phyloP scores from a whole-genome alignment of 2,113 vertebrate species.

The Larimichthys polyactis region DNA sequence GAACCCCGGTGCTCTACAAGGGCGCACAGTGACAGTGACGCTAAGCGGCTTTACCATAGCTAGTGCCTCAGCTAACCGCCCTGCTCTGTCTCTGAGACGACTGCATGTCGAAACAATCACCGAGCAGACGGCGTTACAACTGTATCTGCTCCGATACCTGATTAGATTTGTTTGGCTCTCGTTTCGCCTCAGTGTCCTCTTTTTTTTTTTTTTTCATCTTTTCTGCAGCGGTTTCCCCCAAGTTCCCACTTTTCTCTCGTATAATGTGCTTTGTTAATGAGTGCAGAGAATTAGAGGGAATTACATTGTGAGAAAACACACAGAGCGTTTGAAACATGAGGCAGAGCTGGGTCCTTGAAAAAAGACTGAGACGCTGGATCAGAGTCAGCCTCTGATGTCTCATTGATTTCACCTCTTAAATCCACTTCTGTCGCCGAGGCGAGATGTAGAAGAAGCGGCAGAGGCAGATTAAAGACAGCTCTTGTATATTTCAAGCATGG shows the following conservation, averaged over 20 bases:
- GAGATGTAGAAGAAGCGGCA: conserved; percentile 19
- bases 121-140: neutral
- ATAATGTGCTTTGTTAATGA: conserved; percentile 9
- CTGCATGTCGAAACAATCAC: conserved; percentile 40
- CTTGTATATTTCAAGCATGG: conserved; percentile 39
- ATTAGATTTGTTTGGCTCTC: conserved; percentile 20
- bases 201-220: neutral
- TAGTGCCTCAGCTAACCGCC: conserved; percentile 43
- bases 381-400: conserved; percentile 46
- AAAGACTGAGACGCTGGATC: conserved; percentile 29
- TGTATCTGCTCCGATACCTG: conserved; percentile 30
- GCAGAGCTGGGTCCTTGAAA: conserved; percentile 24
- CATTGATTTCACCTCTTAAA: conserved; percentile 69
- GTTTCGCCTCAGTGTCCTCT: neutral
- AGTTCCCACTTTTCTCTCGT: neutral
- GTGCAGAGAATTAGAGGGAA: conserved; percentile 23
- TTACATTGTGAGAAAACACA: conserved; percentile 10
- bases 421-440: conserved; percentile 51
- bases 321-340: conserved; percentile 32
- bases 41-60: conserved; percentile 72
- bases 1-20: conserved; percentile 61
- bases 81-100: conserved; percentile 27
- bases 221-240: neutral
- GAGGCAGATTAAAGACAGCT: conserved; percentile 50
- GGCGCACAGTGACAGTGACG: conserved; percentile 67